Evolutionary conservation across 2,888 invertebrate genomes (phyloP).

Genomic region (Oscheius myriophilus): DNA sequence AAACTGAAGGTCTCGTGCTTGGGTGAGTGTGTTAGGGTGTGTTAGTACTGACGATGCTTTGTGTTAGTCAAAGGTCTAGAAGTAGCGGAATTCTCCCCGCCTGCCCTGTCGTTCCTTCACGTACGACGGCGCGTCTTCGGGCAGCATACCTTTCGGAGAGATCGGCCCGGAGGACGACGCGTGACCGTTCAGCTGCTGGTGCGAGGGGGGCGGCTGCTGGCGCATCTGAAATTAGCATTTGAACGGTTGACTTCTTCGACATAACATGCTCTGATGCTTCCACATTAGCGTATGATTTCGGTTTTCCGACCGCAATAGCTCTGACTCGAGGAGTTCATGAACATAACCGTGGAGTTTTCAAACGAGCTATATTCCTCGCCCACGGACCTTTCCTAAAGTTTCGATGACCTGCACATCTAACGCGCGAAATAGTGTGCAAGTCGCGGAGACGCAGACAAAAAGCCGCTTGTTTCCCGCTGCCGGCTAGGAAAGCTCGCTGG

Average conservation of each 20-base stretch:
- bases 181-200: slow-evolving; percentile 8
- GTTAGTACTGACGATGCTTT: slow-evolving; percentile 28
- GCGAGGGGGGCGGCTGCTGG: background rate
- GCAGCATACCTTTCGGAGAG: slow-evolving; percentile 56
- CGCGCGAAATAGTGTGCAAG: too few relatives aligned
- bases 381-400: too few relatives aligned
- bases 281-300: too few relatives aligned
- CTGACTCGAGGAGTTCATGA: too few relatives aligned
- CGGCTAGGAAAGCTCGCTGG: too few relatives aligned
- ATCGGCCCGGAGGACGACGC: slow-evolving; percentile 15
- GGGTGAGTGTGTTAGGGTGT: background rate
- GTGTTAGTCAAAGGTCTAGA: slow-evolving; percentile 44
- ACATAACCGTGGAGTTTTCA: too few relatives aligned
- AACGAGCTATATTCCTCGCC: too few relatives aligned
- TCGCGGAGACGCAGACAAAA: too few relatives aligned
- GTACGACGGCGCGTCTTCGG: slow-evolving; percentile 69
- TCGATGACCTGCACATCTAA: too few relatives aligned
- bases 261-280: too few relatives aligned
- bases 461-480: too few relatives aligned
- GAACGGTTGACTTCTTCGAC: background rate
- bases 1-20: background rate
- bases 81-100: slow-evolving; percentile 70
- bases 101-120: slow-evolving; percentile 69
- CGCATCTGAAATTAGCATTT: slow-evolving; percentile 11
- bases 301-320: too few relatives aligned